Evolutionary conservation across 1,140 invertebrate species (phyloP).

Genomic region (Brachionus sp.): DNA sequence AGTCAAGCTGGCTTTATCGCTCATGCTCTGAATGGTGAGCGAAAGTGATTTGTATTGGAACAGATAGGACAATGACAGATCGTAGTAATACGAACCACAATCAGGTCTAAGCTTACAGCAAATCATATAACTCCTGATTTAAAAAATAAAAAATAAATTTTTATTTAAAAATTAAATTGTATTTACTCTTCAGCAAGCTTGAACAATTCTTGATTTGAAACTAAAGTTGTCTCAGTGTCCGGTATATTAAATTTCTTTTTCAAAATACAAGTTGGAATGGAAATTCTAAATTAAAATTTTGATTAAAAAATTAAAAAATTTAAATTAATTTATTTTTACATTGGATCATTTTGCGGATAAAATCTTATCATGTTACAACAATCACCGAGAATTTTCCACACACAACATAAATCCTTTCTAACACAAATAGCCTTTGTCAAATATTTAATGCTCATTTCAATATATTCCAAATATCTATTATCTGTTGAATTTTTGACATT

Average conservation of each 20-base stretch:
- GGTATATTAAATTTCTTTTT: slow-evolving; percentile 28
- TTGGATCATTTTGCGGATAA: background rate
- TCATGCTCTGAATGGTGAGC: background rate
- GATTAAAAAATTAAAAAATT: background rate
- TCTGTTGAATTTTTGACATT: slow-evolving; percentile 35
- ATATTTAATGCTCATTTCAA: slow-evolving; percentile 37
- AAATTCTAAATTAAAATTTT: background rate
- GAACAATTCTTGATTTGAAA: background rate
- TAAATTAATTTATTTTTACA: background rate
- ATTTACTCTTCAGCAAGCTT: slow-evolving; percentile 43
- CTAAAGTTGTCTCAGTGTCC: slow-evolving; percentile 1
- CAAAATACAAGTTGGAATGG: background rate
- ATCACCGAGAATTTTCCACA: slow-evolving; percentile 42
- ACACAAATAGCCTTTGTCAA: slow-evolving; percentile 29
- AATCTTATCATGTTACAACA: slow-evolving; percentile 6
- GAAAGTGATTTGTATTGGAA: background rate
- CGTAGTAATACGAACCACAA: slow-evolving; percentile 20
- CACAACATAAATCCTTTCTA: slow-evolving; percentile 32
- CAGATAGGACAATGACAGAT: slow-evolving; percentile 8
- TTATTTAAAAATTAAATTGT: background rate
- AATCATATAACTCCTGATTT: slow-evolving; percentile 23
- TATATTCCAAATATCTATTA: slow-evolving; percentile 35
- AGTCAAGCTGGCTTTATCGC: slow-evolving; percentile 1
- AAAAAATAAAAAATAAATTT: background rate
- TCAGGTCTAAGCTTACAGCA: slow-evolving; percentile 38